Evolutionary conservation across 2,888 invertebrate genomes (phyloP).

Genomic region (Willowsia nigromaculata): DNA sequence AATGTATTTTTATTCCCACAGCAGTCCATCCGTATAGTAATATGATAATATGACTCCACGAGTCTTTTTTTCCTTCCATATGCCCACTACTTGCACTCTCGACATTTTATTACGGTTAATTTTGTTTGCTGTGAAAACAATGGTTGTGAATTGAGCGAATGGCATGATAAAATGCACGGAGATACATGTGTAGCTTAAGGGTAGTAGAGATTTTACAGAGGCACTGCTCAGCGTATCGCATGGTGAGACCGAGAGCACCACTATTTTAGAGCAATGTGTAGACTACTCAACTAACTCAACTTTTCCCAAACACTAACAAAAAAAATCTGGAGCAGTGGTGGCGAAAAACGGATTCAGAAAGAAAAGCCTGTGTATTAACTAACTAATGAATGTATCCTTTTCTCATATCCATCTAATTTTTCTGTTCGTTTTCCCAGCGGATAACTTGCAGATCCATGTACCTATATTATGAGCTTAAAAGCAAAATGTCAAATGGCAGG

Average conservation of each 20-base stretch:
- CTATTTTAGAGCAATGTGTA: neutral
- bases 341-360: constrained; percentile 66
- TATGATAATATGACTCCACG: constrained; percentile 11
- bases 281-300: neutral
- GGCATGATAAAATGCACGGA: constrained; percentile 42
- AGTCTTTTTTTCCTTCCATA: constrained; percentile 27
- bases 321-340: constrained; percentile 62
- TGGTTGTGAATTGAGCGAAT: constrained; percentile 61
- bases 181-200: constrained; percentile 64
- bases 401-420: constrained; percentile 50
- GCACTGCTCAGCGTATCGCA: neutral
- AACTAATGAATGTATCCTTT: constrained; percentile 59
- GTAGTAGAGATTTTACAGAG: constrained; percentile 57
- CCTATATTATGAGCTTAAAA: neutral
- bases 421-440: constrained; percentile 64
- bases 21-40: neutral
- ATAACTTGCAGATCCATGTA: constrained; percentile 65
- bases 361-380: constrained; percentile 62
- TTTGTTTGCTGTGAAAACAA: constrained; percentile 87
- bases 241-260: neutral
- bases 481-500: constrained; percentile 61
- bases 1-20: too few relatives aligned
- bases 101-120: constrained; percentile 82
- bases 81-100: constrained; percentile 5
- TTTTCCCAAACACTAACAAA: neutral